Percentiles rank a stretch among this genome's conserved stretches.
These are phyloP conservation scores for Mus musculus DNA, from an alignment of 2,113 vertebrate species.

Conservation along the genomic window GRCm39 chr1:160453001-160453500, in stretches of 20 bases:
- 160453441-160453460: not conserved
- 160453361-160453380: not conserved
- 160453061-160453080: no score
- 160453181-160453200: not conserved
- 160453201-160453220: not conserved
- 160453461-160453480: not conserved
- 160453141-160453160: not conserved
- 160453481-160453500: not conserved
- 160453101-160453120: not conserved
- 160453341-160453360: not conserved
- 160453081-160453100: not conserved
- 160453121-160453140: not conserved
- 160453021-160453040: no score
- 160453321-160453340: not conserved
- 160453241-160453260: not conserved
- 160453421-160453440: not conserved
- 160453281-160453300: not conserved
- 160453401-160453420: not conserved
- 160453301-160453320: not conserved
- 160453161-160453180: not conserved
- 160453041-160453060: no score
- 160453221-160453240: not conserved
- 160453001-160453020: no score
- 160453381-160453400: not conserved
- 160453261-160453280: not conserved